Evolutionary conservation across 2,888 invertebrate genomes (phyloP).

Genomic region (Cephus nigrinus): DNA sequence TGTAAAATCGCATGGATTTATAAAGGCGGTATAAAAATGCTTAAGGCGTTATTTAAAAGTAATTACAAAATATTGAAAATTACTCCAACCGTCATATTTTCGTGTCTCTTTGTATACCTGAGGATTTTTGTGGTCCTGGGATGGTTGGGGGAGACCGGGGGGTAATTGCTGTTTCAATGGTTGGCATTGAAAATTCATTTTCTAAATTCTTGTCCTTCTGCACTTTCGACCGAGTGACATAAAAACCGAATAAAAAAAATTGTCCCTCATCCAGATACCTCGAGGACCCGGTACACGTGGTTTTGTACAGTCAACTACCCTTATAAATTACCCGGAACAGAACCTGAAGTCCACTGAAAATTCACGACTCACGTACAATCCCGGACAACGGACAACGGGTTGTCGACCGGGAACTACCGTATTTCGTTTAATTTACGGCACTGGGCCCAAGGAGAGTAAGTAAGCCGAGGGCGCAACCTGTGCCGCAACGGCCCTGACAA

Average conservation of each 20-base stretch:
- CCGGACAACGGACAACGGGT: slow-evolving; percentile 21
- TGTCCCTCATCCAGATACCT: background rate
- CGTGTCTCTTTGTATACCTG: background rate
- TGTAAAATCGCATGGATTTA: background rate
- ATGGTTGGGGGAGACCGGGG: too few relatives aligned
- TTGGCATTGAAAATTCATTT: background rate
- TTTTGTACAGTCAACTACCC: slow-evolving; percentile 15
- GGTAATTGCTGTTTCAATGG: background rate
- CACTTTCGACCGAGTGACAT: slow-evolving; percentile 6
- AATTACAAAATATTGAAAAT: background rate
- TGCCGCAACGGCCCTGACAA: background rate
- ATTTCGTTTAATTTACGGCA: background rate
- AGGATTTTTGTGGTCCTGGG: background rate
- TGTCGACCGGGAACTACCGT: slow-evolving; percentile 5
- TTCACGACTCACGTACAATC: background rate
- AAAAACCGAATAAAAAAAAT: slow-evolving; percentile 18
- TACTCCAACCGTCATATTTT: background rate
- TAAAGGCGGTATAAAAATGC: background rate
- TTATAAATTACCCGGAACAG: slow-evolving; percentile 20
- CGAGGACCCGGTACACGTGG: background rate
- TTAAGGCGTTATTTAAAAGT: background rate
- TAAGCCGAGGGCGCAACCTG: background rate
- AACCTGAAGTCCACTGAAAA: background rate
- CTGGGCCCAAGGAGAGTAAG: background rate
- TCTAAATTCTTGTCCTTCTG: background rate